Percentiles rank a stretch among this genome's conserved stretches.
Evolutionary conservation across 2,888 invertebrate species (phyloP).

Genomic region (Drosophila sordidapex): DNA sequence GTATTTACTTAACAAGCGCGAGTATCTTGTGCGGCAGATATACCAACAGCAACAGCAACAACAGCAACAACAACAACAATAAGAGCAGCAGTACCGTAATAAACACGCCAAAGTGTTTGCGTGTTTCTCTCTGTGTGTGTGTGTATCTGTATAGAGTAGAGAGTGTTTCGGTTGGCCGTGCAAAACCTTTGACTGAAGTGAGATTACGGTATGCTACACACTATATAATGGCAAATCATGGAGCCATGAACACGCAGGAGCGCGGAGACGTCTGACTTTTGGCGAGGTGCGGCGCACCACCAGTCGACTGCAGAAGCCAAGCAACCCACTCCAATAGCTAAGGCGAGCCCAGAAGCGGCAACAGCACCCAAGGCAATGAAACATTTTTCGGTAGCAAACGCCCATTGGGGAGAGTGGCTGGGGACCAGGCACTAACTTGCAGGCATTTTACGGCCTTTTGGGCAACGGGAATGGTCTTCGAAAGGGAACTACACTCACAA

Average conservation of each 20-base stretch:
- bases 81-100: constrained; percentile 52
- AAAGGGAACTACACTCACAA: background rate
- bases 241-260: constrained; percentile 49
- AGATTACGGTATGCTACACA: constrained; percentile 78
- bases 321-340: background rate
- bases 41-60: background rate
- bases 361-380: constrained; percentile 68
- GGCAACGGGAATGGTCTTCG: constrained; percentile 35
- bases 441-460: constrained; percentile 80
- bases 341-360: background rate
- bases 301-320: constrained; percentile 46
- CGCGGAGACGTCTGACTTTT: constrained; percentile 35
- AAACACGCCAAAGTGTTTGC: constrained; percentile 72
- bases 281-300: constrained; percentile 45
- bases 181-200: constrained; percentile 76
- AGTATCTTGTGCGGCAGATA: constrained; percentile 11
- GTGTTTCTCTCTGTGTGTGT: constrained; percentile 24
- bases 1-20: constrained; percentile 24
- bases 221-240: constrained; percentile 67
- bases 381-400: constrained; percentile 74
- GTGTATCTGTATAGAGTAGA: constrained; percentile 21
- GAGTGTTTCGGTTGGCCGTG: constrained; percentile 53
- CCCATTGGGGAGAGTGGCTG: constrained; percentile 35
- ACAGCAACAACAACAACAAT: background rate
- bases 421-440: constrained; percentile 65